Evolutionary conservation across 2,888 invertebrate species (phyloP), one percentile per base, ranked within the genome.

Genomic region (Acronicta aceris): DNA sequence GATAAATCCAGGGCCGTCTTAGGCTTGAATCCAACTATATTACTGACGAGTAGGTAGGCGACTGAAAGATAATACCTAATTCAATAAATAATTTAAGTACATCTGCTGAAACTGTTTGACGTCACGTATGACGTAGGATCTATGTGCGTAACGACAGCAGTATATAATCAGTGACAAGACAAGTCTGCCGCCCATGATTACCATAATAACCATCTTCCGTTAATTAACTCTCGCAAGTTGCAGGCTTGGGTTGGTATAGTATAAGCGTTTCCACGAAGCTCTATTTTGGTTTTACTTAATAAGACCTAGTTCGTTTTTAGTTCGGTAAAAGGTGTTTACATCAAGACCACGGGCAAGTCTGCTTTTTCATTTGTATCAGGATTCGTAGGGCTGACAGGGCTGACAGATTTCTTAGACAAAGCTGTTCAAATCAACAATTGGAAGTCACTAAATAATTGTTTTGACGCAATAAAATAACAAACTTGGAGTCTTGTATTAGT

Each of bases 171-270:
- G 38, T 27, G 38, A 27, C 54, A 33, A 49, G 38, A 27, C 54
- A 27, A 49, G 36, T 54, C 70, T 62, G 50, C 69, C 55, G 42
- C 27, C 38, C 15, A 43, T 74, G 53, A 74, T 62, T 69, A 46
- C 63, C 40, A 33, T 74, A 69, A 69, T 69, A 36, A 62, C 63
- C 41, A 17, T n/a, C 47, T 70, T 70, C 69, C 69, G 53, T 51
- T 50, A 54, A 57, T 74, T 57, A 74, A 62, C 41, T 68, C 36
- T 30, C 38, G 47, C 42, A 52, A 56, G 53, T 38, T 41, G 40
- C 30, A 46, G 25, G 33, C 40, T 12, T 15, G n/a, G 7, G 8
- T 33, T 0, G 5, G 5, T 21, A 4, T 42, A 41, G 15, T 33
- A 36, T 56, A 43, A 59, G 40, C 42, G 41, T 43, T 69, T 61